Conservation (phyloP, 2,888 invertebrate genomes). For the Tricholauxania praeusta region DNA sequence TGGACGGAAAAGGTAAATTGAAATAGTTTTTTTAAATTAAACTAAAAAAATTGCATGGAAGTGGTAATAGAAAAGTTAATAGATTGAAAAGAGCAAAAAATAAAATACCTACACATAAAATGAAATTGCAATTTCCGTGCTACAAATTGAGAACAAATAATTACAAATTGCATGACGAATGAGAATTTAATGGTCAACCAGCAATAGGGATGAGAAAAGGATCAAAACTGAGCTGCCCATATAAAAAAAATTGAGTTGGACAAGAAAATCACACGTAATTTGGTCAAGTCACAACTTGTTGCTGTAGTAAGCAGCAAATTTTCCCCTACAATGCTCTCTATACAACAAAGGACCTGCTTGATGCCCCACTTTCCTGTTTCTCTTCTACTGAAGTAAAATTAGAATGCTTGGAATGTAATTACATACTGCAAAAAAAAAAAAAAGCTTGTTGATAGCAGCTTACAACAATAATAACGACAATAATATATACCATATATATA, state of each 20-base stretch:
- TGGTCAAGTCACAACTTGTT: slow-evolving; percentile 23
- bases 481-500: neutral
- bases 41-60: too few relatives aligned
- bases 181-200: slow-evolving; percentile 45
- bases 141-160: slow-evolving; percentile 49
- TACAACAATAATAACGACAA: neutral
- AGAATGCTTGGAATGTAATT: slow-evolving; percentile 25
- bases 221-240: neutral
- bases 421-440: neutral
- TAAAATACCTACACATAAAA: slow-evolving; percentile 28
- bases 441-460: slow-evolving; percentile 4
- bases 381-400: neutral
- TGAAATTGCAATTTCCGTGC: slow-evolving; percentile 50
- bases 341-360: neutral
- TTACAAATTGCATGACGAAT: slow-evolving; percentile 52
- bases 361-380: neutral
- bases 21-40: too few relatives aligned
- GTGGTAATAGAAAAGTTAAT: too few relatives aligned
- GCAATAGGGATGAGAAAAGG: neutral
- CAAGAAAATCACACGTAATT: neutral
- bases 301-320: neutral
- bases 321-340: neutral
- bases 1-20: neutral
- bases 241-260: neutral
- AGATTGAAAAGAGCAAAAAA: neutral